Conservation (phyloP, 2,888 invertebrate genomes). For the Rotaria macrura region DNA sequence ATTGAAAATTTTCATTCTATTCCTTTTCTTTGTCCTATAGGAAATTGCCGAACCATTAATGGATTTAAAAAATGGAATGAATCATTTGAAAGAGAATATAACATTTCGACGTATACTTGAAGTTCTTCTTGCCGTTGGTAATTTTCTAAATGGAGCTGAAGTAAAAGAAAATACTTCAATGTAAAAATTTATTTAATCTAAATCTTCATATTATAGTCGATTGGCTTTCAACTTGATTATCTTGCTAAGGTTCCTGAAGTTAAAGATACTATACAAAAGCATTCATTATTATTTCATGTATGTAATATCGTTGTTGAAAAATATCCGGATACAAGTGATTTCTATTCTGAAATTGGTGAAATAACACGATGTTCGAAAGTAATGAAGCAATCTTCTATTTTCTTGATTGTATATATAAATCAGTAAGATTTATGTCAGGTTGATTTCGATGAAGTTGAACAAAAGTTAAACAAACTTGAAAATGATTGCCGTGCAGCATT, state of each 20-base stretch:
- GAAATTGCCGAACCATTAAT: constrained; percentile 96
- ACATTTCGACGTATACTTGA: constrained; percentile 89
- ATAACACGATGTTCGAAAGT: constrained; percentile 59
- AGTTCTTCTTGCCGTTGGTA: constrained; percentile 82
- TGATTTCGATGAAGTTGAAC: constrained; percentile 79
- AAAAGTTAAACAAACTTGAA: constrained; percentile 76
- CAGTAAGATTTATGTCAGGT: constrained; percentile 56
- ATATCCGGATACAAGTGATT: constrained; percentile 82
- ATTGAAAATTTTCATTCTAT: too few species aligned
- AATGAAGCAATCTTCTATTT: constrained; percentile 38
- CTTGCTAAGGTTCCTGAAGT: constrained; percentile 87
- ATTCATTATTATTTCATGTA: constrained; percentile 87
- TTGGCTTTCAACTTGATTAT: constrained; percentile 94
- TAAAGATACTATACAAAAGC: constrained; percentile 96
- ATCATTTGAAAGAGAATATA: constrained; percentile 74
- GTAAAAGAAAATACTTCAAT: constrained; percentile 41
- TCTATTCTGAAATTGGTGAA: constrained; percentile 69
- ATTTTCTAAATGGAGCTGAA: constrained; percentile 79
- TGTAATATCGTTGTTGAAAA: constrained; percentile 94
- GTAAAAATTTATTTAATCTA: not conserved
- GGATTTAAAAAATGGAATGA: constrained; percentile 93
- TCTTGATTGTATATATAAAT: not conserved
- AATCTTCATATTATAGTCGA: constrained; percentile 56
- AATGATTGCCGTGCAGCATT: constrained; percentile 90
- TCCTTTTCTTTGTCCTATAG: constrained; percentile 52